A percentile compares a stretch with the other conserved stretches of the same genome.
These are phyloP conservation scores for Conchocele bisecta DNA, from an alignment of 2,888 invertebrate genomes.

Conservation along the genomic window DNA sequence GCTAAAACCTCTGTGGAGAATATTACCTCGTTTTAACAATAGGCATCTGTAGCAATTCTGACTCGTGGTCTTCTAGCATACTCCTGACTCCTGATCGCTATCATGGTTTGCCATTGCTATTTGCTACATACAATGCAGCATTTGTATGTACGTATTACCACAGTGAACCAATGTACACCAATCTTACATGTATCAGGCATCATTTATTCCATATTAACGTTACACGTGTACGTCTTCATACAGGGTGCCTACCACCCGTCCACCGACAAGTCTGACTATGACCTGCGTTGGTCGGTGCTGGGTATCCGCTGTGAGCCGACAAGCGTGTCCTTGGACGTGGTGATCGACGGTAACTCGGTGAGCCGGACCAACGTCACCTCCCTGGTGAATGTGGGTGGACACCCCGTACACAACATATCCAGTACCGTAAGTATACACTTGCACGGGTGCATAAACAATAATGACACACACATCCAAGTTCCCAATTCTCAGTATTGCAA, in stretches of 20 bases:
- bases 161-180: too few relatives aligned
- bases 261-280: neutral
- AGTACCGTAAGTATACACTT: constrained; percentile 3
- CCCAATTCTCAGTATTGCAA: neutral
- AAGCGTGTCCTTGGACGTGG: constrained; percentile 3
- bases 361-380: constrained; percentile 1
- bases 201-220: too few relatives aligned
- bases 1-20: too few relatives aligned
- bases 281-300: constrained; percentile 24
- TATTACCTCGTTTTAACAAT: too few relatives aligned
- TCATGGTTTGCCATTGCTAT: too few relatives aligned
- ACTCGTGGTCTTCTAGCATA: too few relatives aligned
- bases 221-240: too few relatives aligned
- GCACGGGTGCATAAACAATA: neutral
- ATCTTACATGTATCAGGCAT: too few relatives aligned
- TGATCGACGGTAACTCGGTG: constrained; percentile 6
- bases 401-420: neutral
- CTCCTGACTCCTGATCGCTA: too few relatives aligned
- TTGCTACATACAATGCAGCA: too few relatives aligned
- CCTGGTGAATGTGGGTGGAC: constrained; percentile 9
- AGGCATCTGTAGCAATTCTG: too few relatives aligned
- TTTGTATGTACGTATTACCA: too few relatives aligned
- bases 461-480: neutral
- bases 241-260: constrained; percentile 21
- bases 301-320: constrained; percentile 27